These are phyloP conservation scores for Glaucidium brasilianum DNA, from an alignment of 2,113 vertebrate genomes.

Conservation along the genomic window DNA sequence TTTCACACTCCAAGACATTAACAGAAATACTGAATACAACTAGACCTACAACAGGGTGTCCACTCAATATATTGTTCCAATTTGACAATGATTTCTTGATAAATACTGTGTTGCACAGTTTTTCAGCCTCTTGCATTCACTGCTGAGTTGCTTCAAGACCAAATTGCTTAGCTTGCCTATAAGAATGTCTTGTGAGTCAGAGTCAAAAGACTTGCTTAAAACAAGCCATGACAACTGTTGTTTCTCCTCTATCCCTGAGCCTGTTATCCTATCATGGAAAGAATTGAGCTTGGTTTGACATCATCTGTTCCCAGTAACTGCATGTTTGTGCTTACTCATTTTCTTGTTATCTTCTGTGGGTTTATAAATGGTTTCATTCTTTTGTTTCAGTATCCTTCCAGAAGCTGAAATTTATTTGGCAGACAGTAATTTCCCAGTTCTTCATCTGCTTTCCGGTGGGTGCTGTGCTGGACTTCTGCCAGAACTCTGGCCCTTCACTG, in stretches of 20 bases:
- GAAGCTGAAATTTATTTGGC: slow-evolving; percentile 15
- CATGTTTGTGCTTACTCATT: slow-evolving; percentile 44
- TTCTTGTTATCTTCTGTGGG: slow-evolving; percentile 41
- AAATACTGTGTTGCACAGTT: neutral
- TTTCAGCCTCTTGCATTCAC: neutral
- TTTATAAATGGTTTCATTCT: slow-evolving; percentile 17
- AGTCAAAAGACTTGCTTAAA: slow-evolving; percentile 49
- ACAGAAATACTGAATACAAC: neutral
- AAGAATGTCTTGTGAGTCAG: slow-evolving; percentile 50
- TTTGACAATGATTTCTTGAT: neutral
- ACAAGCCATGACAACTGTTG: slow-evolving; percentile 57
- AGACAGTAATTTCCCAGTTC: slow-evolving; percentile 2
- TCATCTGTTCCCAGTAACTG: slow-evolving; percentile 51
- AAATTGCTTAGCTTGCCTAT: slow-evolving; percentile 6
- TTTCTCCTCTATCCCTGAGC: slow-evolving; percentile 39
- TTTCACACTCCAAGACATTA: neutral
- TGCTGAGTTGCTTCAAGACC: neutral
- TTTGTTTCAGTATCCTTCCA: neutral
- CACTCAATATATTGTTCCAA: neutral
- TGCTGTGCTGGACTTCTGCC: neutral
- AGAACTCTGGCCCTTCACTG: neutral
- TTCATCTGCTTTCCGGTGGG: neutral
- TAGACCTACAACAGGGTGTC: neutral
- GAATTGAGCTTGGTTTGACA: slow-evolving; percentile 45
- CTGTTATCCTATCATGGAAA: slow-evolving; percentile 45